phyloP scores from a whole-genome alignment of 2,113 vertebrate species.

The Hassar affinis region DNA sequence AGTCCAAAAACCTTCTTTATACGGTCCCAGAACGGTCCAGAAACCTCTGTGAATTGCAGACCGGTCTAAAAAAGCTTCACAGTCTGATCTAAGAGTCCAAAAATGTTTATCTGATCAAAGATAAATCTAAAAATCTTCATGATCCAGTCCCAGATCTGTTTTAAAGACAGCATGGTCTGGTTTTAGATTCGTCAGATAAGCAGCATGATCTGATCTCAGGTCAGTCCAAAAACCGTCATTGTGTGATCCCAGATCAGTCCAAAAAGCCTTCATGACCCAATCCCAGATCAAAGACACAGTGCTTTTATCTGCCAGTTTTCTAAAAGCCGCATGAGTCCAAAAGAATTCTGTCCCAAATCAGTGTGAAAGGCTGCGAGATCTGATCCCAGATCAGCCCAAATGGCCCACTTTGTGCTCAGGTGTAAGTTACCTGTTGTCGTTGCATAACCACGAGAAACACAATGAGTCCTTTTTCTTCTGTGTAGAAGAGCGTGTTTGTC shows the following conservation, averaged over 20 bases:
- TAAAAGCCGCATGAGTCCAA: not conserved
- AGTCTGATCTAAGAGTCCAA: not conserved
- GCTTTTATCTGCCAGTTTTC: not conserved
- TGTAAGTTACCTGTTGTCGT: constrained; percentile 43
- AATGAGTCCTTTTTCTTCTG: constrained; percentile 5
- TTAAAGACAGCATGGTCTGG: not conserved
- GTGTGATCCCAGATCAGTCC: not conserved
- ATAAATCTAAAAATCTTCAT: not conserved
- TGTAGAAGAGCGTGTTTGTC: constrained; percentile 33
- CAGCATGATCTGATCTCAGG: not conserved
- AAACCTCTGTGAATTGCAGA: too few species aligned
- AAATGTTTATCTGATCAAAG: too few species aligned
- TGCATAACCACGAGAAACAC: constrained; percentile 26
- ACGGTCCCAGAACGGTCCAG: too few species aligned
- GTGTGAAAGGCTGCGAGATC: not conserved
- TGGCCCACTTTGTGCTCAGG: constrained; percentile 27
- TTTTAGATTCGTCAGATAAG: too few species aligned
- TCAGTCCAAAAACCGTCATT: not conserved
- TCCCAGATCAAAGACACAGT: constrained; percentile 5
- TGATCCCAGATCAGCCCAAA: constrained; percentile 22
- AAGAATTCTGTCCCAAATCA: not conserved
- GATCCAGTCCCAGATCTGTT: not conserved
- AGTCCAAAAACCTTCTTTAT: not conserved
- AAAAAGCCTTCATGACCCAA: not conserved
- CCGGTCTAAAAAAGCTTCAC: not conserved